phyloP scores from a whole-genome alignment of 2,888 invertebrate species.

The Cancer borealis region DNA sequence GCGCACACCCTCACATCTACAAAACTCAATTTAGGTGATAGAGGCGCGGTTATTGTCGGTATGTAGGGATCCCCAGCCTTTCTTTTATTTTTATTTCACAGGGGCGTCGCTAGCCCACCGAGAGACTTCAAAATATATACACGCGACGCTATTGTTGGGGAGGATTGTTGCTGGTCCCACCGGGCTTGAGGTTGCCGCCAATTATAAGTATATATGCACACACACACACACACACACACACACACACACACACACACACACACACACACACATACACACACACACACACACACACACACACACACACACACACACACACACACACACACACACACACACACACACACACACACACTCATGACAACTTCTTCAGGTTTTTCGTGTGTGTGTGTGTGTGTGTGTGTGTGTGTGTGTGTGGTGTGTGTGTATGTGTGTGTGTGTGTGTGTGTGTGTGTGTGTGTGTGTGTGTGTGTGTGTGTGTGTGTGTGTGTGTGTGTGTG shows the following conservation, averaged over 20 bases:
- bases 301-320: neutral
- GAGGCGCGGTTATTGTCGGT: constrained; percentile 37
- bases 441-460: no score
- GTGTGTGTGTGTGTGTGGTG: no score
- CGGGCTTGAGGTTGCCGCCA: neutral
- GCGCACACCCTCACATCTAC: constrained; percentile 16
- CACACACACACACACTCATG: no score
- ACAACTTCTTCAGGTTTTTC: no score
- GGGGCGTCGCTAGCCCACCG: neutral
- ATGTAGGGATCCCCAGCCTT: constrained; percentile 35
- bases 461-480: no score
- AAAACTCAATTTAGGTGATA: constrained; percentile 31
- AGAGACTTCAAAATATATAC: constrained; percentile 32
- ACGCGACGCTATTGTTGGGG: neutral
- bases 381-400: no score
- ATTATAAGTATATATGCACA: neutral
- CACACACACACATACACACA: constrained; percentile 38
- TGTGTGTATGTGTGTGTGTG: no score
- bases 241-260: constrained; percentile 51
- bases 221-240: neutral
- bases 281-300: constrained; percentile 35
- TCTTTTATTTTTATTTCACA: constrained; percentile 21
- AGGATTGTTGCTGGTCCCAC: neutral
- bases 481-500: no score
- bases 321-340: no score